phyloP scores from a whole-genome alignment of 2,797 vertebrate species.

The Petrocephalus sullivani region DNA sequence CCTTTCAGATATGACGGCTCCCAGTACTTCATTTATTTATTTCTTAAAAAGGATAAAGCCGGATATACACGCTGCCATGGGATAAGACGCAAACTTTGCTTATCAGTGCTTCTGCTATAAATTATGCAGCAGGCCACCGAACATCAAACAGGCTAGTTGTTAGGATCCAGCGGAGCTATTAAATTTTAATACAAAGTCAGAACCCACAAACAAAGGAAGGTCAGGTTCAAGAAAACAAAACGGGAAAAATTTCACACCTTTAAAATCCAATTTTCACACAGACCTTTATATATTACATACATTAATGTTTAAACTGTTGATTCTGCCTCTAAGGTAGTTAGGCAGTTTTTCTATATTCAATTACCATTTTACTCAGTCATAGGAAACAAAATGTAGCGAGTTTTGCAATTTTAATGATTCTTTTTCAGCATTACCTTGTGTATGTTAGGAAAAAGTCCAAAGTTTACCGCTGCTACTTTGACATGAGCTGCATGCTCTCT shows the following conservation, averaged over 20 bases:
- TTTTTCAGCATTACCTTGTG: neutral
- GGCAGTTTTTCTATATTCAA: neutral
- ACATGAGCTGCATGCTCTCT: neutral
- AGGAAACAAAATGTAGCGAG: neutral
- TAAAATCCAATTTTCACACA: neutral
- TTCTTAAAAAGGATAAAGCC: neutral
- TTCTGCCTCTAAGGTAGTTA: neutral
- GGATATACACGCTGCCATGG: constrained; percentile 11
- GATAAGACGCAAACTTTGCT: constrained; percentile 43
- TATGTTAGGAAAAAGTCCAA: neutral
- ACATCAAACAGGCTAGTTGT: constrained; percentile 56
- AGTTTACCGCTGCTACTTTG: neutral
- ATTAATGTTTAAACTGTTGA: neutral
- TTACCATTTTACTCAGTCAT: neutral
- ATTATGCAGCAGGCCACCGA: constrained; percentile 58
- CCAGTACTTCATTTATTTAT: neutral
- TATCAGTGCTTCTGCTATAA: constrained; percentile 45
- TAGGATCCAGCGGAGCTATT: constrained; percentile 52
- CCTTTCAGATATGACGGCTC: neutral
- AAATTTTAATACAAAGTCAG: constrained; percentile 57
- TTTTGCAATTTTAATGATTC: neutral
- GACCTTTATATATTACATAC: neutral
- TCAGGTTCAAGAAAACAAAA: neutral
- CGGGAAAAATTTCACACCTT: neutral
- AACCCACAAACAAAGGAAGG: constrained; percentile 14